Conservation (phyloP, 2,888 invertebrate species). For the Diarsia rubi region DNA sequence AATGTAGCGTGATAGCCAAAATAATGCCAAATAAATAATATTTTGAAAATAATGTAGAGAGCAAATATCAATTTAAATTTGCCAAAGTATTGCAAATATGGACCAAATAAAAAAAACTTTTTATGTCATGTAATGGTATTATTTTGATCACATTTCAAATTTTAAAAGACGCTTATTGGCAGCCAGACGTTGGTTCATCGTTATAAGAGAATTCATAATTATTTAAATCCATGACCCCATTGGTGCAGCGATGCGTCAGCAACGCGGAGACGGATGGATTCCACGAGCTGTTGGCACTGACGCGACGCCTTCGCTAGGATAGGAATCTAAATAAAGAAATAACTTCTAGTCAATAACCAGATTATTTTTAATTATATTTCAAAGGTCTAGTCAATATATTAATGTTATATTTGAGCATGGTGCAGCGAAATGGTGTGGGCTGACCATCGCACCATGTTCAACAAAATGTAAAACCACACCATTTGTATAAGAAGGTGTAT, state of each 20-base stretch:
- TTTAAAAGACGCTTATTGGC: constrained; percentile 20
- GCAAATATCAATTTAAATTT: constrained; percentile 11
- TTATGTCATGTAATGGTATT: constrained; percentile 16
- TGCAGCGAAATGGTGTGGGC: constrained; percentile 32
- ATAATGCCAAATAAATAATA: constrained; percentile 40
- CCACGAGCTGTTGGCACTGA: constrained; percentile 20
- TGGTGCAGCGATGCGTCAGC: constrained; percentile 17
- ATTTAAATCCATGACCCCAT: constrained; percentile 16
- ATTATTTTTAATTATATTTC: constrained; percentile 53
- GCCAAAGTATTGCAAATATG: constrained; percentile 34
- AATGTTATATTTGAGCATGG: constrained; percentile 37
- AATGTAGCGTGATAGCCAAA: constrained; percentile 24
- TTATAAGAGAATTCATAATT: constrained; percentile 22
- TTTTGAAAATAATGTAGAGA: background rate
- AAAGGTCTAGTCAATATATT: constrained; percentile 57
- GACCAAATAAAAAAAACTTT: constrained; percentile 47
- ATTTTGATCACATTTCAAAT: constrained; percentile 24
- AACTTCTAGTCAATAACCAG: constrained; percentile 56
- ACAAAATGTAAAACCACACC: constrained; percentile 16
- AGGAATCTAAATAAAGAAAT: constrained; percentile 25
- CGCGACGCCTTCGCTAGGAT: constrained; percentile 34
- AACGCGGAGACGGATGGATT: constrained; percentile 25
- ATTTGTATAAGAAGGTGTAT: constrained; percentile 19
- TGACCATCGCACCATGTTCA: constrained; percentile 17
- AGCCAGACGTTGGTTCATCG: constrained; percentile 6